phyloP scores from a whole-genome alignment of 30 jellyfish, hydroid and myxozoan species.

The Pseudorhiza aurosa region DNA sequence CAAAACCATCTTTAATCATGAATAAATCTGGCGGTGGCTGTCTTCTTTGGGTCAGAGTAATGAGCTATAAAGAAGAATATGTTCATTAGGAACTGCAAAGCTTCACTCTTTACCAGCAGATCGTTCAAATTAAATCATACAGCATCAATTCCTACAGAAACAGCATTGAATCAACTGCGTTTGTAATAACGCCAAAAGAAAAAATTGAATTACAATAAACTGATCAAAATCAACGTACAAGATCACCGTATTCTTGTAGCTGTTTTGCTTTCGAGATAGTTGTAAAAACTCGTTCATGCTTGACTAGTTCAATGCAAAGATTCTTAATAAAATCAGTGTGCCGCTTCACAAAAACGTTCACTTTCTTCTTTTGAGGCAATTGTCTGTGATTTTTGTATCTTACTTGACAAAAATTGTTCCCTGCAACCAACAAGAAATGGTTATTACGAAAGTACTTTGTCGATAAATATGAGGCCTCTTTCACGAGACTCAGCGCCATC shows the following conservation, averaged over 20 bases:
- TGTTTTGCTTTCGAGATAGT: slow-evolving; percentile 69
- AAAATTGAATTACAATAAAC: no score
- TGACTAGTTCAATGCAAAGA: slow-evolving; percentile 87
- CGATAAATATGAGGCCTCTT: neutral
- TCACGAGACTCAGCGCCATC: slow-evolving; percentile 20
- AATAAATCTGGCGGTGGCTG: slow-evolving; percentile 98
- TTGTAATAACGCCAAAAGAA: no score
- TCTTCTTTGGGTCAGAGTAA: slow-evolving; percentile 84
- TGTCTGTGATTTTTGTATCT: slow-evolving; percentile 31
- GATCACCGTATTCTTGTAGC: slow-evolving; percentile 85
- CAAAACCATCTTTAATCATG: slow-evolving; percentile 88
- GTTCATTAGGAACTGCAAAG: no score
- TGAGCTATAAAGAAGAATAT: slow-evolving; percentile 56
- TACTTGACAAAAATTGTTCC: slow-evolving; percentile 21
- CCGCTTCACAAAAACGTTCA: slow-evolving; percentile 75
- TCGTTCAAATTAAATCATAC: no score
- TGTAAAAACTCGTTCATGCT: slow-evolving; percentile 86
- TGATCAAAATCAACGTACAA: slow-evolving; percentile 75
- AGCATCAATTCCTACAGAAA: no score
- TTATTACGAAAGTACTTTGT: neutral
- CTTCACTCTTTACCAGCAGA: no score
- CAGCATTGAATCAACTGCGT: no score
- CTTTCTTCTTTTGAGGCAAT: slow-evolving; percentile 46
- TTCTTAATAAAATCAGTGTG: slow-evolving; percentile 90
- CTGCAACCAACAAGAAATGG: neutral